Conservation (phyloP, 2,797 vertebrate species). For the Epinephelus awoara region DNA sequence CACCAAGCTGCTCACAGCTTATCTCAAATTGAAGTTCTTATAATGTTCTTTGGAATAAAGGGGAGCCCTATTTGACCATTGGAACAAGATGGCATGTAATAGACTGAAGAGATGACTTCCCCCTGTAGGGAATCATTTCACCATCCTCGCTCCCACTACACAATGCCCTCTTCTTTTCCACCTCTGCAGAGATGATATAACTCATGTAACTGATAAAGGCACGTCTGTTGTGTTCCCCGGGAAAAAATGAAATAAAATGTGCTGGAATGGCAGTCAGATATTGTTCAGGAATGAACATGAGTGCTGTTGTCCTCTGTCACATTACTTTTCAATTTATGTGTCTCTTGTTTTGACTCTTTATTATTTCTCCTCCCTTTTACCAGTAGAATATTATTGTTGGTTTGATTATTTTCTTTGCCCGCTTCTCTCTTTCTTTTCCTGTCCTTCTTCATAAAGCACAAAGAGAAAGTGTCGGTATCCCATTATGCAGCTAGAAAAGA, state of each 20-base stretch:
- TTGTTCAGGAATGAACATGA: slow-evolving; percentile 14
- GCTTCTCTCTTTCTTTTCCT: background rate
- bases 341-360: background rate
- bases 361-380: background rate
- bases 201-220: slow-evolving; percentile 46
- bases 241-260: slow-evolving; percentile 42
- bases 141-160: slow-evolving; percentile 3
- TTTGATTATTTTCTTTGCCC: slow-evolving; percentile 20
- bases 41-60: slow-evolving; percentile 48
- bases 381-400: slow-evolving; percentile 4
- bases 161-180: background rate
- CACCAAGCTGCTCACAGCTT: slow-evolving; percentile 40
- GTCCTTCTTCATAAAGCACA: background rate
- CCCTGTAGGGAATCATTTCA: slow-evolving; percentile 34
- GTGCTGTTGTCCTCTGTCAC: background rate
- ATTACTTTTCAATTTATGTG: slow-evolving; percentile 22
- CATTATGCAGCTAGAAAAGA: background rate
- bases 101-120: slow-evolving; percentile 37
- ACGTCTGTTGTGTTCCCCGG: slow-evolving; percentile 21
- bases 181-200: slow-evolving; percentile 34
- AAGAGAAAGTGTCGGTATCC: background rate
- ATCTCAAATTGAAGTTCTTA: slow-evolving; percentile 66
- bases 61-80: slow-evolving; percentile 47
- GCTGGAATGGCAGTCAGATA: background rate
- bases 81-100: slow-evolving; percentile 47